Evolutionary conservation across 2,113 vertebrate species (phyloP), one percentile per base, ranked within the genome.

Genomic region (Thermophis baileyi): DNA sequence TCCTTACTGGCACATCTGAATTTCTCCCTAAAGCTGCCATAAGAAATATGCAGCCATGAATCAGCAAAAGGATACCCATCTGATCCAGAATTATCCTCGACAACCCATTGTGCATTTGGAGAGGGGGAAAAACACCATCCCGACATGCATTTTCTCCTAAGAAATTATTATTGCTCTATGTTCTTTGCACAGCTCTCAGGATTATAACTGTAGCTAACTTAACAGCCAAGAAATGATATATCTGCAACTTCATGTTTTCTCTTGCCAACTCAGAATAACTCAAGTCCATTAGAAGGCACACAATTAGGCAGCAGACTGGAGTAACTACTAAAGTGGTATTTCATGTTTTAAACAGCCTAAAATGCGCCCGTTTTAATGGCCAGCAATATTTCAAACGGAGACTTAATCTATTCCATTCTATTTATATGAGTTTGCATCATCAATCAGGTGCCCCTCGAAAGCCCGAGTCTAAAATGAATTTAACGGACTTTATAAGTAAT

Each of bases 401-500:
- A 94, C 94, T 95, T 95, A 94, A 94, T 96, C 95, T 96, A 95
- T 96, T 96, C 95, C 95, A 96, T 95, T 94, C 94, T 85, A 93
- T 95, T 96, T 94, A 94, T 92, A 93, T 94, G 53, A 46, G 93
- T 96, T 95, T 89, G 92, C 93, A 96, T 96, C 95, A 97, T 97
- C 97, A 96, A 97, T 97, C 95, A 96, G 95, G 93, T 91, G 90
- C 69, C 94, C 91, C 91, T 88, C 69, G 95, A 91, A 90, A 96
- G 51, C 88, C 87, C 81, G 85, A 7, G 74, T 60, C 87, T 97
- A 95, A 97, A 96, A 96, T 89, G 95, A 96, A 94, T 94, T 94
- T 97, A 93, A 95, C 95, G 95, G 94, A 92, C 95, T 96, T 96
- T 96, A 95, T 95, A 97, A 97, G 96, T 97, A 97, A 97, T 96